Percentiles rank a stretch among this genome's conserved stretches.
Conservation (phyloP, 2,113 vertebrate genomes). For the Oostethus manadensis region DNA sequence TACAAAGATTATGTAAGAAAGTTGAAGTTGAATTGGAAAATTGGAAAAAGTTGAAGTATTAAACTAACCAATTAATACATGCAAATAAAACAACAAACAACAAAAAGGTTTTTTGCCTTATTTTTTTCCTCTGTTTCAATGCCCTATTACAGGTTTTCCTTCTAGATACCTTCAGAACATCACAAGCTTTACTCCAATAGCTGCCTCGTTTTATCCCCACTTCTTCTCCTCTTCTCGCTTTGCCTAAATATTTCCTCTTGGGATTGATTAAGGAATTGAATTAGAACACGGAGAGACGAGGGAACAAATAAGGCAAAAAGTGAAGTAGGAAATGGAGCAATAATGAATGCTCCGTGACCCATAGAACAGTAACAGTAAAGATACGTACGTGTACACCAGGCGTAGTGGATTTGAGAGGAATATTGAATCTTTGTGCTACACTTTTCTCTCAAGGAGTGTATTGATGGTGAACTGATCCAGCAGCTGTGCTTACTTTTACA, state of each 20-base stretch:
- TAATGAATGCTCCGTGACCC: slow-evolving; percentile 54
- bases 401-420: slow-evolving; percentile 34
- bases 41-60: too few relatives aligned
- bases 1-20: too few relatives aligned
- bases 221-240: slow-evolving; percentile 8
- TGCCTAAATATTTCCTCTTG: slow-evolving; percentile 44
- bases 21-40: too few relatives aligned
- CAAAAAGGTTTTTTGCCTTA: not conserved
- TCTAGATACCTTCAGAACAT: slow-evolving; percentile 48
- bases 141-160: slow-evolving; percentile 48
- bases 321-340: slow-evolving; percentile 31
- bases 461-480: slow-evolving; percentile 19
- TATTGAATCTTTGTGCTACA: slow-evolving; percentile 41
- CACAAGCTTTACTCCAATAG: slow-evolving; percentile 48
- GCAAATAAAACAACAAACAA: not conserved
- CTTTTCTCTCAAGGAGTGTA: slow-evolving; percentile 17
- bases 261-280: slow-evolving; percentile 65
- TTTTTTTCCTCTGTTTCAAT: slow-evolving; percentile 36
- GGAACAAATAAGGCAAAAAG: slow-evolving; percentile 22
- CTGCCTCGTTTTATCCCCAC: slow-evolving; percentile 15
- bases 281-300: slow-evolving; percentile 51
- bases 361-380: slow-evolving; percentile 41
- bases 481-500: slow-evolving; percentile 9
- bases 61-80: too few relatives aligned
- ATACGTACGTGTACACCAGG: slow-evolving; percentile 58